Conservation (phyloP, 2,888 invertebrate species). For the Dryadula phaetusa region DNA sequence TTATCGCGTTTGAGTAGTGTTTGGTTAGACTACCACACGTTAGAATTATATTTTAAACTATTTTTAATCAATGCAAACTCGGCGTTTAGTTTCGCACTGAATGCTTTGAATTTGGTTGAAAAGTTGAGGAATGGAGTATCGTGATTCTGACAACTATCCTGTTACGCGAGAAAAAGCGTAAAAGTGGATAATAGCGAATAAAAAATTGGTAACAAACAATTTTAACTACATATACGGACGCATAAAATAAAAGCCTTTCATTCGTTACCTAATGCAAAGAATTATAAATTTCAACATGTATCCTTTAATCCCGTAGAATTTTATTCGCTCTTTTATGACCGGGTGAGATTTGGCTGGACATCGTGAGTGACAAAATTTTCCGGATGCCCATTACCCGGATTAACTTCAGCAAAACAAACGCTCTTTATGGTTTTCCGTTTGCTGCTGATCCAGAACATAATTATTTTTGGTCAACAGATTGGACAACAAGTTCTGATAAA, state of each 20-base stretch:
- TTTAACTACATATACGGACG: background rate
- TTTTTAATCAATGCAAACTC: too few species aligned
- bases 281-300: constrained; percentile 19
- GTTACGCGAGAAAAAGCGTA: too few species aligned
- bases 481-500: constrained; percentile 9
- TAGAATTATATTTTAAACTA: too few species aligned
- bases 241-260: background rate
- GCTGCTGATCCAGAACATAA: constrained; percentile 22
- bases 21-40: too few species aligned
- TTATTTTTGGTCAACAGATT: constrained; percentile 13
- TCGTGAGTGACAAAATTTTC: constrained; percentile 39
- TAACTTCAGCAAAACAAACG: constrained; percentile 32
- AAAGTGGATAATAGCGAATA: too few species aligned
- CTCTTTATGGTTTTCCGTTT: constrained; percentile 39
- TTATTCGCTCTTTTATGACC: constrained; percentile 34
- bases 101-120: too few species aligned
- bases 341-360: constrained; percentile 31
- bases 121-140: too few species aligned
- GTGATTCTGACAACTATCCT: too few species aligned
- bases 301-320: constrained; percentile 30
- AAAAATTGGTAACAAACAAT: background rate
- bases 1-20: too few species aligned
- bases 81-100: too few species aligned
- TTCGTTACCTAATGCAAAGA: background rate
- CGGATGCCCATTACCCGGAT: constrained; percentile 34